These are phyloP conservation scores for Mugil cephalus DNA, from an alignment of 2,113 vertebrate species.

Conservation along the genomic window DNA sequence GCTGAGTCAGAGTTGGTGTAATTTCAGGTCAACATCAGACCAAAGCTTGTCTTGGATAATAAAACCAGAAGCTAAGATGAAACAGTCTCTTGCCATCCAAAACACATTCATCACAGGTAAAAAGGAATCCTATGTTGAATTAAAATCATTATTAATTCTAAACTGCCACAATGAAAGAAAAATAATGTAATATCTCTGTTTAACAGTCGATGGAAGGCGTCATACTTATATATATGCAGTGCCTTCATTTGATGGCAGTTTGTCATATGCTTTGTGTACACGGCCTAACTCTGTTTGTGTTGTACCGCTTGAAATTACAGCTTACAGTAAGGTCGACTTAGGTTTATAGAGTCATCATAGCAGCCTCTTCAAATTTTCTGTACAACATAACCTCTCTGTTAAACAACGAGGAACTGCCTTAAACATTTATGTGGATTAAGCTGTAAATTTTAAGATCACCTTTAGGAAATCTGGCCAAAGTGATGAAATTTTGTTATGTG, in stretches of 20 bases:
- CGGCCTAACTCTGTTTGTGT: background rate
- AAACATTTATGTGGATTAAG: constrained; percentile 57
- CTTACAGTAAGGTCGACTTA: background rate
- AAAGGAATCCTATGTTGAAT: background rate
- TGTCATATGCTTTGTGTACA: background rate
- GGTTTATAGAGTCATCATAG: constrained; percentile 42
- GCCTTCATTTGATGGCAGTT: no score
- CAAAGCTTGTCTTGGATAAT: constrained; percentile 6
- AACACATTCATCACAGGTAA: background rate
- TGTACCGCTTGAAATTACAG: background rate
- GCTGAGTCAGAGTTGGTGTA: constrained; percentile 10
- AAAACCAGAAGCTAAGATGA: background rate
- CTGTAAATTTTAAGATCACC: constrained; percentile 46
- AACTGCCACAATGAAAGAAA: background rate
- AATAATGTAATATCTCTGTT: background rate
- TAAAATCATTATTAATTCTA: background rate
- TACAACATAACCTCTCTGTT: constrained; percentile 31
- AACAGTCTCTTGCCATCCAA: background rate
- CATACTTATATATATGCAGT: no score
- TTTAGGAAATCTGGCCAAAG: constrained; percentile 38
- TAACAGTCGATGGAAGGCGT: background rate
- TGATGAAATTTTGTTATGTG: constrained; percentile 44
- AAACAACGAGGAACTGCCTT: constrained; percentile 30
- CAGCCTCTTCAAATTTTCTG: constrained; percentile 5
- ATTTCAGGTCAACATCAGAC: constrained; percentile 25